Evolutionary conservation across 2,113 vertebrate genomes (phyloP).

Genomic region (Plotosus lineatus): DNA sequence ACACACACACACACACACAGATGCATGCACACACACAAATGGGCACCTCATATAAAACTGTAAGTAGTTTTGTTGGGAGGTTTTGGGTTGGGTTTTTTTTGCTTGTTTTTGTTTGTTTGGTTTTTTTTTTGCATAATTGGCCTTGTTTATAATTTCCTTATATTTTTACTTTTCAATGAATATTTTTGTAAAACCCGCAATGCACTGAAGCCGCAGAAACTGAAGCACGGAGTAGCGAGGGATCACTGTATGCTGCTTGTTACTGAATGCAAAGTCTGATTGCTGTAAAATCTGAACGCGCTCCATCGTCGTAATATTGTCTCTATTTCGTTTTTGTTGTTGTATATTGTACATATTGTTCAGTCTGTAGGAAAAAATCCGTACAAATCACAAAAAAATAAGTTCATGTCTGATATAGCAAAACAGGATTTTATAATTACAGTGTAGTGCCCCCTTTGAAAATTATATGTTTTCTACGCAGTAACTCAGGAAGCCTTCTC

Average conservation of each 20-base stretch:
- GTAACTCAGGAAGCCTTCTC: neutral
- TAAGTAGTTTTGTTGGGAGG: too few relatives aligned
- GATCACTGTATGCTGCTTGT: neutral
- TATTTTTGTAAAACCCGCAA: too few relatives aligned
- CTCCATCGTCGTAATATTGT: neutral
- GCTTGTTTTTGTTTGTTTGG: too few relatives aligned
- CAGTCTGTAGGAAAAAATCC: neutral
- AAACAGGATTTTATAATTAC: constrained; percentile 10
- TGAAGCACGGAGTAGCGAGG: too few relatives aligned
- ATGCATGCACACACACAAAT: too few relatives aligned
- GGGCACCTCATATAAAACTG: too few relatives aligned
- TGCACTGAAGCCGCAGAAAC: too few relatives aligned
- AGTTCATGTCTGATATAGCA: neutral
- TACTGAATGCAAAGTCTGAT: constrained; percentile 1
- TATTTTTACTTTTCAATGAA: too few relatives aligned
- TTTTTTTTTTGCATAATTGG: too few relatives aligned
- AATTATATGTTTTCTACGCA: constrained; percentile 16
- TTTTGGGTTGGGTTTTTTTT: too few relatives aligned
- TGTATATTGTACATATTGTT: neutral
- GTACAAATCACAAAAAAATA: neutral
- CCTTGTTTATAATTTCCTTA: too few relatives aligned
- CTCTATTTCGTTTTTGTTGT: neutral
- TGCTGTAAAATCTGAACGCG: neutral
- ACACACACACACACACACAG: too few relatives aligned
- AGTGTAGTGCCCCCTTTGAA: neutral